Evolutionary conservation across 2,888 invertebrate species (phyloP).

Genomic region (Cacoxenus indagator): DNA sequence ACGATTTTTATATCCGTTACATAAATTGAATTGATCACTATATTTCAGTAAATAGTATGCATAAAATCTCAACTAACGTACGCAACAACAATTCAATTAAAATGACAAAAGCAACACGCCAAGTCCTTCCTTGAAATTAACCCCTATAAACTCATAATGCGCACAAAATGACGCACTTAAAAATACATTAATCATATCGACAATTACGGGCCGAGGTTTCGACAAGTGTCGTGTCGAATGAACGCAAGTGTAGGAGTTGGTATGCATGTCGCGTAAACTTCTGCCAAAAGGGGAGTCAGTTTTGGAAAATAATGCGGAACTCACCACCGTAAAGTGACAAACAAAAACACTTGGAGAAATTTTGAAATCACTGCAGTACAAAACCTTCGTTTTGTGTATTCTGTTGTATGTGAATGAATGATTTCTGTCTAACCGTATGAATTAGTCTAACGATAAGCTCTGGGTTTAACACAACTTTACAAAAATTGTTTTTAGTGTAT

Average conservation of each 20-base stretch:
- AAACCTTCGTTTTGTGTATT: too few relatives aligned
- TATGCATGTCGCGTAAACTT: slow-evolving; percentile 48
- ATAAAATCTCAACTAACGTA: too few relatives aligned
- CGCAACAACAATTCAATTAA: slow-evolving; percentile 64
- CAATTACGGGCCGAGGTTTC: slow-evolving; percentile 51
- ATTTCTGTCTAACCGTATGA: too few relatives aligned
- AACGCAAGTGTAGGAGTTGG: slow-evolving; percentile 36
- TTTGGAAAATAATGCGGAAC: slow-evolving; percentile 36
- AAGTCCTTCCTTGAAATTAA: slow-evolving; percentile 58
- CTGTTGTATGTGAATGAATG: too few relatives aligned
- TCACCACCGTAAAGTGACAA: slow-evolving; percentile 29
- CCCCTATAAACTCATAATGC: slow-evolving; percentile 62
- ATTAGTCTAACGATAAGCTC: too few relatives aligned
- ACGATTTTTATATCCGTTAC: too few relatives aligned
- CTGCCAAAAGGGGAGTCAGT: slow-evolving; percentile 38
- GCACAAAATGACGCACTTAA: slow-evolving; percentile 64
- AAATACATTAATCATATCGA: slow-evolving; percentile 63
- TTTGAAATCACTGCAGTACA: too few relatives aligned
- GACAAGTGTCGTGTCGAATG: slow-evolving; percentile 29
- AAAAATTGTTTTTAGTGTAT: neutral
- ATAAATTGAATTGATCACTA: too few relatives aligned
- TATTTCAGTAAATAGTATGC: too few relatives aligned
- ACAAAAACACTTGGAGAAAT: slow-evolving; percentile 34
- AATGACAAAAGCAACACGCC: slow-evolving; percentile 55
- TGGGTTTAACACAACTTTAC: too few relatives aligned